phyloP scores from a whole-genome alignment of 2,113 vertebrate species.

The Sturnira hondurensis region DNA sequence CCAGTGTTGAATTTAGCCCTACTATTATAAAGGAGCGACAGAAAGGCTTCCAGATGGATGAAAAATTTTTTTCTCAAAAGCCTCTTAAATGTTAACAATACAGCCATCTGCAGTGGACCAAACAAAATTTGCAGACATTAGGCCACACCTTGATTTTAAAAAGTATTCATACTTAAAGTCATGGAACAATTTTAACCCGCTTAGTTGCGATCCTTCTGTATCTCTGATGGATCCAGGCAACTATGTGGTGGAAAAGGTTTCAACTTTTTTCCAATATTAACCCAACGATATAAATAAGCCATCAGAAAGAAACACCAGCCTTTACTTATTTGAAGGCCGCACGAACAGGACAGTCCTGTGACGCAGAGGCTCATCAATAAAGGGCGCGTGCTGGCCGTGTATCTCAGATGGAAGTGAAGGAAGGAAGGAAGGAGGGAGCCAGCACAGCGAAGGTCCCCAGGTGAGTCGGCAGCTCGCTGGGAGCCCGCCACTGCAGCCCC shows the following conservation, averaged over 20 bases:
- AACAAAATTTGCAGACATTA: neutral
- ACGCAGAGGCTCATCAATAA: neutral
- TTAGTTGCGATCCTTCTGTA: neutral
- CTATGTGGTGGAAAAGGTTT: neutral
- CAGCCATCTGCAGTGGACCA: neutral
- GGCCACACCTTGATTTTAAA: neutral
- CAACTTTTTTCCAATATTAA: neutral
- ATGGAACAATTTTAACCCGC: neutral
- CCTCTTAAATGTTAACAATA: neutral
- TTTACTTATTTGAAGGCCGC: neutral
- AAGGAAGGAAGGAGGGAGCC: neutral
- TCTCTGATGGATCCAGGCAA: neutral
- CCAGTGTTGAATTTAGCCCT: neutral
- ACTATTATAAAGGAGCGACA: neutral
- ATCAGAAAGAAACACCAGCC: neutral
- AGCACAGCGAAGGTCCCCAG: too few species aligned
- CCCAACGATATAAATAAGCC: neutral
- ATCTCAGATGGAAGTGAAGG: neutral
- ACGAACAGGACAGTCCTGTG: neutral
- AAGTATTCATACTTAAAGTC: neutral
- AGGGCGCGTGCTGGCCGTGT: fast-evolving
- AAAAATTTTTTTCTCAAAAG: conserved; percentile 1
- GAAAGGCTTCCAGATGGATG: neutral
- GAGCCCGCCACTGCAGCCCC: too few species aligned
- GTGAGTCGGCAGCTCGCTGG: neutral